phyloP scores from a whole-genome alignment of 2,888 invertebrate genomes.

The Xanthia togata region DNA sequence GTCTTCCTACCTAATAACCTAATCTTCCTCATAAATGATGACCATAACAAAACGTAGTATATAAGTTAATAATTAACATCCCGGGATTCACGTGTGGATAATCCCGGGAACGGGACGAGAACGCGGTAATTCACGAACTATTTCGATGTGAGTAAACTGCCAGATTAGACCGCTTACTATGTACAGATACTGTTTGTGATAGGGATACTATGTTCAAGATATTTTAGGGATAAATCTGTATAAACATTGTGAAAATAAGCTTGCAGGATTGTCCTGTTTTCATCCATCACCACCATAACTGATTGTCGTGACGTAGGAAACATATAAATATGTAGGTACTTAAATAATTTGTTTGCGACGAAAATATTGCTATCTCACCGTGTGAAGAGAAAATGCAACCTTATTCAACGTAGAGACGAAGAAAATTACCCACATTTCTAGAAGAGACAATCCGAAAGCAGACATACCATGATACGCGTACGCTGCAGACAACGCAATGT shows the following conservation, averaged over 20 bases:
- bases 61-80: constrained; percentile 60
- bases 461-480: background rate
- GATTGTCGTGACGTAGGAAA: background rate
- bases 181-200: constrained; percentile 42
- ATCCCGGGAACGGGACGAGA: constrained; percentile 40
- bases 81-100: constrained; percentile 53
- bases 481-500: background rate
- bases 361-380: no score
- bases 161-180: constrained; percentile 52
- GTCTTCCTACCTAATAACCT: constrained; percentile 40
- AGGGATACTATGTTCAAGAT: background rate
- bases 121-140: constrained; percentile 58
- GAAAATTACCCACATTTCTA: background rate
- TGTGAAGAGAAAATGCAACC: no score
- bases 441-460: background rate
- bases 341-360: no score
- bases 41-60: constrained; percentile 44
- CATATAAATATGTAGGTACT: background rate
- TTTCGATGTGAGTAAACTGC: constrained; percentile 56
- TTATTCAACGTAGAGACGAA: background rate
- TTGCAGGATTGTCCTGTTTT: background rate
- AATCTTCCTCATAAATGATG: constrained; percentile 58
- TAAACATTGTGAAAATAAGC: background rate
- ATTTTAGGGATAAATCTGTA: background rate
- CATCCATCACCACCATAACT: background rate